phyloP scores from a whole-genome alignment of 2,797 vertebrate genomes.

The Iguana delicatissima region DNA sequence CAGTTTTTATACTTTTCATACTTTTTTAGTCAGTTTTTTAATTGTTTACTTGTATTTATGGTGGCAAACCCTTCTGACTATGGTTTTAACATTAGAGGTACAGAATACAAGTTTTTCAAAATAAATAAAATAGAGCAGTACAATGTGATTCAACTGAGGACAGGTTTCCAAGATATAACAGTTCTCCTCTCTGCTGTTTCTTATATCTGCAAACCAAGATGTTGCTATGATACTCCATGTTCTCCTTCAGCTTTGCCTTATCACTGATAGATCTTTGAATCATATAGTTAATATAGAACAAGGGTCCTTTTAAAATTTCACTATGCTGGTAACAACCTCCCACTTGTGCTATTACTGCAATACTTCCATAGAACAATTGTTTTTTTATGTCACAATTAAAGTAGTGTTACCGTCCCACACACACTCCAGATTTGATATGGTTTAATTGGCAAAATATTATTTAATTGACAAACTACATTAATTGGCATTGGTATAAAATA shows the following conservation, averaged over 20 bases:
- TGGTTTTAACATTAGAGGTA: not conserved
- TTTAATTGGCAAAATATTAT: too few species aligned
- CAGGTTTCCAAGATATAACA: not conserved
- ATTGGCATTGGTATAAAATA: too few species aligned
- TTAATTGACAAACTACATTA: too few species aligned
- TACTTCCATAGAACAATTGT: not conserved
- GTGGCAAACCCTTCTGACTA: not conserved
- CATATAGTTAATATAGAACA: not conserved
- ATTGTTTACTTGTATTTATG: not conserved
- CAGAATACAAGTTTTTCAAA: not conserved
- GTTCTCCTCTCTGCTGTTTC: not conserved
- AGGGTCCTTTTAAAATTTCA: too few species aligned
- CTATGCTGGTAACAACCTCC: too few species aligned
- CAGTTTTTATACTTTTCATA: not conserved
- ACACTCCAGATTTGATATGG: too few species aligned
- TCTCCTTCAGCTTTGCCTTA: not conserved
- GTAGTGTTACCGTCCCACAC: too few species aligned
- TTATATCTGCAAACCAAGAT: not conserved
- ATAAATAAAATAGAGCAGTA: not conserved
- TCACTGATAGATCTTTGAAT: not conserved
- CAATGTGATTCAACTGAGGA: not conserved
- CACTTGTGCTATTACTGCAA: too few species aligned
- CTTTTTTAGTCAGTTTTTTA: not conserved
- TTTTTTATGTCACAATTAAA: not conserved
- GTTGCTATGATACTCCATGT: not conserved